Evolutionary conservation across 2,113 vertebrate genomes (phyloP).

Genomic region (Peromyscus californicus): DNA sequence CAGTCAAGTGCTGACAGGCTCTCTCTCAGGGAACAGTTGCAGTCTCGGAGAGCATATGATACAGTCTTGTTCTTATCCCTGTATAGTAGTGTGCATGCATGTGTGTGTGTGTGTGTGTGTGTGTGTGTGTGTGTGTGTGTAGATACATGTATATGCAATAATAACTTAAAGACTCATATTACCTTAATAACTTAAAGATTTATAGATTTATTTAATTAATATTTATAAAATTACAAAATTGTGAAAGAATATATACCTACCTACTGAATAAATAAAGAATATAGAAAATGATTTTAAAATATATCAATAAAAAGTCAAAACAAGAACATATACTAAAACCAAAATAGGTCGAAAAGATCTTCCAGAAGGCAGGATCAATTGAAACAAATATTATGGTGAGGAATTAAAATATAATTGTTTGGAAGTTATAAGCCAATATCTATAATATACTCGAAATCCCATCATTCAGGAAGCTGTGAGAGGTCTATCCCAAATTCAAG

Average conservation of each 20-base stretch:
- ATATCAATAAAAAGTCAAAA: background rate
- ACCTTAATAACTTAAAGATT: background rate
- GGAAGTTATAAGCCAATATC: background rate
- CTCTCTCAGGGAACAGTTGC: too few species aligned
- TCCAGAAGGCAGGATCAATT: background rate
- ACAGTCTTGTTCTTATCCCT: background rate
- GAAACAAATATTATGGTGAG: background rate
- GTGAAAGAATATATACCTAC: background rate
- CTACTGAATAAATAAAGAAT: background rate
- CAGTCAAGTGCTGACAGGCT: too few species aligned
- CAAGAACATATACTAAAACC: too few species aligned
- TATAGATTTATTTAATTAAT: background rate
- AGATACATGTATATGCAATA: background rate
- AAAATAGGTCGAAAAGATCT: background rate
- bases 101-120: background rate
- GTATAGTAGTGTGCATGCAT: background rate
- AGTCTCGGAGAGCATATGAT: too few species aligned
- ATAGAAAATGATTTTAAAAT: background rate
- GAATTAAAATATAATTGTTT: background rate
- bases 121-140: background rate
- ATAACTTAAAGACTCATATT: background rate
- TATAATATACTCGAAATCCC: background rate
- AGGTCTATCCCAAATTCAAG: background rate
- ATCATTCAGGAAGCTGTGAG: background rate
- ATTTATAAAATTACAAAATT: background rate